phyloP scores from a whole-genome alignment of 2,888 invertebrate genomes.

The Malacosoma neustria region DNA sequence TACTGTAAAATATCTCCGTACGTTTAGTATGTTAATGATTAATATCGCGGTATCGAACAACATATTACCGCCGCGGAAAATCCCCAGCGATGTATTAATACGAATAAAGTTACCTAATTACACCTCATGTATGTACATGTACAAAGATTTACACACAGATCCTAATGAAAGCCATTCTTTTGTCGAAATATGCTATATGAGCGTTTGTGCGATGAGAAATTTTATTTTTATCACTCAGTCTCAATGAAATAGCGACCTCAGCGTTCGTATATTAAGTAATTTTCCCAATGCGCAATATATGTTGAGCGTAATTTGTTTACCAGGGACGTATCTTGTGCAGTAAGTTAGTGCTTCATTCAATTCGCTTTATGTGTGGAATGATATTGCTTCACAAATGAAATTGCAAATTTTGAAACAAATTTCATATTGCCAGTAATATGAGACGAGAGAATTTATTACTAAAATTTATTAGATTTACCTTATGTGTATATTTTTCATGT shows the following conservation, averaged over 20 bases:
- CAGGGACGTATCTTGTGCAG: background rate
- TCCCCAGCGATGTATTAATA: no score
- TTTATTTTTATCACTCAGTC: background rate
- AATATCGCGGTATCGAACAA: no score
- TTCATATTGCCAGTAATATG: background rate
- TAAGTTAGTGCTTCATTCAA: background rate
- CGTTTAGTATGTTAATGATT: no score
- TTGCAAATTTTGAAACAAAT: background rate
- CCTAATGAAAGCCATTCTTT: background rate
- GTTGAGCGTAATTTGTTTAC: background rate
- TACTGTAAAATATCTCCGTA: no score
- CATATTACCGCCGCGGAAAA: no score
- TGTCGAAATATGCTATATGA: background rate
- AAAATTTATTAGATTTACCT: no score
- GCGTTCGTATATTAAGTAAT: background rate
- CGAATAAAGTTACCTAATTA: background rate
- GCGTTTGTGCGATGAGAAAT: background rate
- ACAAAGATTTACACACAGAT: background rate
- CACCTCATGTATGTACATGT: background rate
- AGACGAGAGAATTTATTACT: no score
- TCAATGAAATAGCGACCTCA: background rate
- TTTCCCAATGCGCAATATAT: background rate
- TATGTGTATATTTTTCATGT: no score
- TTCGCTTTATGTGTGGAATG: background rate
- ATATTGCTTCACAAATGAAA: background rate